These are phyloP conservation scores for Chlorodrepanis virens DNA, from an alignment of 2,113 vertebrate species.

Conservation along the genomic window DNA sequence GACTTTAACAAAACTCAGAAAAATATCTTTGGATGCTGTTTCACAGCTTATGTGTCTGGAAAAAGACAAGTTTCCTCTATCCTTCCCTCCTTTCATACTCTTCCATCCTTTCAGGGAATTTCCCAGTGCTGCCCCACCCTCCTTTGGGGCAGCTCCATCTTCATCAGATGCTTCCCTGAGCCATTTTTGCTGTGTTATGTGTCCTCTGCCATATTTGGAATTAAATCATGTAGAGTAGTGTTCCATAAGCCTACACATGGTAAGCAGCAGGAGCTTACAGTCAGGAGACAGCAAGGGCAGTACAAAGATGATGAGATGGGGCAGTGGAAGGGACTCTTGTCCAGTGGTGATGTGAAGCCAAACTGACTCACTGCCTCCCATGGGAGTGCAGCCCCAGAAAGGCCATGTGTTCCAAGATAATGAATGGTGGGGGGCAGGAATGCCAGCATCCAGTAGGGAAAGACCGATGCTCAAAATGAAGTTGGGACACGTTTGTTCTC, in stretches of 20 bases:
- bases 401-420: background rate
- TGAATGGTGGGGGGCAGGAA: background rate
- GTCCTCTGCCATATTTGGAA: background rate
- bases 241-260: background rate
- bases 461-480: rapidly evolving
- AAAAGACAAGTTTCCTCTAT: background rate
- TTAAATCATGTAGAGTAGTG: background rate
- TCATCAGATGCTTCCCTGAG: background rate
- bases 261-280: background rate
- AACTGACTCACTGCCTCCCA: background rate
- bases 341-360: background rate
- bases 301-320: background rate
- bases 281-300: background rate
- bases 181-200: background rate
- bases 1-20: background rate
- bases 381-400: background rate
- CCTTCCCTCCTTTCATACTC: background rate
- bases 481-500: background rate
- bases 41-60: background rate
- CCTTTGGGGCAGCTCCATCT: background rate
- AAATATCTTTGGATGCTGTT: background rate
- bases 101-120: background rate
- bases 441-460: background rate
- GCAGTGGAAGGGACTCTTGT: background rate
- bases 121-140: background rate